Conservation (phyloP, 2,113 vertebrate genomes). For the Cryptotis parvus region DNA sequence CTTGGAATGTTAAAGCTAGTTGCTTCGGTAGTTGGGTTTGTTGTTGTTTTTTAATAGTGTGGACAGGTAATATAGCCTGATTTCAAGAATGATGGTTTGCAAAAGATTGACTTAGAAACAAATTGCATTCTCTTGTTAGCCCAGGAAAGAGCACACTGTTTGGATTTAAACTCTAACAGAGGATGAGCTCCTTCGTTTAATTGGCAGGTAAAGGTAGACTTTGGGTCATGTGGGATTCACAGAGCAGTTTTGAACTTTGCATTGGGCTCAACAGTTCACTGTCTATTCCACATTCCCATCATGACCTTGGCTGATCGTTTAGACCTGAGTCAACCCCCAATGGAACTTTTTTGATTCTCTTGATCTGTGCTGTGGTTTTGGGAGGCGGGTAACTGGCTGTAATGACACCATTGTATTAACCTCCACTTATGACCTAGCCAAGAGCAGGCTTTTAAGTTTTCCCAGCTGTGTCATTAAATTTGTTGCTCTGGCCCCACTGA, state of each 20-base stretch:
- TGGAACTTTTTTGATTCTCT: conserved; percentile 54
- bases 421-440: conserved; percentile 63
- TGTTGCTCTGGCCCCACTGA: conserved; percentile 61
- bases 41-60: neutral
- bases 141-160: neutral
- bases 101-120: conserved; percentile 76
- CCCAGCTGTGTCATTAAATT: conserved; percentile 76
- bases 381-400: conserved; percentile 44
- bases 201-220: conserved; percentile 60
- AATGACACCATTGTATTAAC: conserved; percentile 74
- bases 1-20: conserved; percentile 75
- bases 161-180: conserved; percentile 54
- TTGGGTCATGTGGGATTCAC: conserved; percentile 48
- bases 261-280: conserved; percentile 44
- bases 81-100: conserved; percentile 62
- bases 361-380: conserved; percentile 55
- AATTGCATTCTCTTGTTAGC: conserved; percentile 57
- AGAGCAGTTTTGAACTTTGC: conserved; percentile 70
- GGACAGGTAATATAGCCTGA: conserved; percentile 73
- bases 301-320: conserved; percentile 63
- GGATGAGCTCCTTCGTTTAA: conserved; percentile 60
- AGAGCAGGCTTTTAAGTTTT: conserved; percentile 74
- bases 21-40: neutral
- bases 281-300: conserved; percentile 55
- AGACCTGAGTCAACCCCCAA: conserved; percentile 54